Base-by-base conservation (phyloP, 2,797 vertebrate genomes). In the Trematomus bernacchii region DNA sequence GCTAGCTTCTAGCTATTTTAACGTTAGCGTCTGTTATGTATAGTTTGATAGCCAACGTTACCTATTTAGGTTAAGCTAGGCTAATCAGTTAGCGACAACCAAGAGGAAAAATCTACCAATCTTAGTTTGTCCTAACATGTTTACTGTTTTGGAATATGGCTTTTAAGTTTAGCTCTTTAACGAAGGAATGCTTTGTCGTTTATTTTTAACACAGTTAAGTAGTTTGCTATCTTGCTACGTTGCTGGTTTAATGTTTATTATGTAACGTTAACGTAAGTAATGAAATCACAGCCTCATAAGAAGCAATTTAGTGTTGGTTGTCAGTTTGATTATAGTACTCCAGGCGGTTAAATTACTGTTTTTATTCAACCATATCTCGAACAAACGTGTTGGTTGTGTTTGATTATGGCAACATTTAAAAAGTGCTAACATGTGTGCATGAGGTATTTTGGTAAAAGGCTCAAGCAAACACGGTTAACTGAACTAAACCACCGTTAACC, bases 1-100 rank as follows among this genome's bases (percentile, higher is more conserved):
- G 83, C 77, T 84, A 87, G 69, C 66, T 42, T 69, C 27, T 85
- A 68, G 76, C 80, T 60, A 42, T 65, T 54, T 37, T 37, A 37
- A 37, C 33, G 33, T 37, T 51, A 80, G 76, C 80, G 79, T 84
- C 71, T 90, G 85, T 91, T 87, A 68, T 89, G 77, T 83, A 48
- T 66, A 88, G 82, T 84, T 87, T 85, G 64, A 76, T 87, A 73
- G 89, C 86, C 79, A 27, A 27, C 15, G 40, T 27, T 59, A 27
- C 76, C 73, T 83, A 87, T 89, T 83, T 87, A 84, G 90, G 87
- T 85, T 87, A 91, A 85, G 90, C 88, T 90, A 88, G 82, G 90
- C 85, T 93, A 90, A 90, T 83, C 65, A 71, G 83, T 60, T 85
- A 86, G 80, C 83, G 16, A 74, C 76, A 74, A 23, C 27, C 59